Evolutionary conservation across 1,140 invertebrate species (phyloP).

Genomic region (Eciton burchellii): DNA sequence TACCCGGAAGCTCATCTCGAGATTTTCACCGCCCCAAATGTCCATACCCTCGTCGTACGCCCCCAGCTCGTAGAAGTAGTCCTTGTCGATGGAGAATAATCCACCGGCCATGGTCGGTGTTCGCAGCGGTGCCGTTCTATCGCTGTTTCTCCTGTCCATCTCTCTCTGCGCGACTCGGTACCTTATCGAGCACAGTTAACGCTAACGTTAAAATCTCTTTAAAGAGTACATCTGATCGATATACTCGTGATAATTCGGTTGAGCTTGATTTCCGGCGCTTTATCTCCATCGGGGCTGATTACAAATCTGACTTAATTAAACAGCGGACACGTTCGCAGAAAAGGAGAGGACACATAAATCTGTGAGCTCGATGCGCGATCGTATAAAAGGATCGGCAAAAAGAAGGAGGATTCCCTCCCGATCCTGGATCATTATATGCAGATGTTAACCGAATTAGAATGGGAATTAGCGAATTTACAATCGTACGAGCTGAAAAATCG

Average conservation of each 20-base stretch:
- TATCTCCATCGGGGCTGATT: constrained; percentile 6
- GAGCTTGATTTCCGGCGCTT: constrained; percentile 1
- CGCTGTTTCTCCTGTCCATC: constrained; percentile 94
- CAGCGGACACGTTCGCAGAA: background rate
- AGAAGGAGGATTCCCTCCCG: background rate
- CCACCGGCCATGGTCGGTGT: constrained; percentile 99
- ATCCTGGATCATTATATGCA: constrained; percentile 30
- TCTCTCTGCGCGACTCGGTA: constrained; percentile 98
- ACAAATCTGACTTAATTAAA: constrained; percentile 27
- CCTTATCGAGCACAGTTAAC: constrained; percentile 86
- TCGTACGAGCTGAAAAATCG: background rate
- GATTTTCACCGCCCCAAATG: constrained; percentile 99
- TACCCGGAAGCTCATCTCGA: constrained; percentile 99
- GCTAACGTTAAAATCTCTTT: constrained; percentile 30
- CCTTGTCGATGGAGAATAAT: constrained; percentile 97
- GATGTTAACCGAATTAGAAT: constrained; percentile 24
- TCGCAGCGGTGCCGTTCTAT: constrained; percentile 95
- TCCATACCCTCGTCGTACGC: constrained; percentile 99
- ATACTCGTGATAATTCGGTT: constrained; percentile 8
- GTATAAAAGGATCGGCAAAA: background rate
- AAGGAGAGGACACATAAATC: constrained; percentile 36
- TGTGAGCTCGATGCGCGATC: background rate
- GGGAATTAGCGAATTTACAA: constrained; percentile 16
- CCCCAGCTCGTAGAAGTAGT: constrained; percentile 99
- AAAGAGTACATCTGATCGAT: background rate